phyloP scores from a whole-genome alignment of 2,113 vertebrate genomes.

The Psammodynastes pulverulentus region DNA sequence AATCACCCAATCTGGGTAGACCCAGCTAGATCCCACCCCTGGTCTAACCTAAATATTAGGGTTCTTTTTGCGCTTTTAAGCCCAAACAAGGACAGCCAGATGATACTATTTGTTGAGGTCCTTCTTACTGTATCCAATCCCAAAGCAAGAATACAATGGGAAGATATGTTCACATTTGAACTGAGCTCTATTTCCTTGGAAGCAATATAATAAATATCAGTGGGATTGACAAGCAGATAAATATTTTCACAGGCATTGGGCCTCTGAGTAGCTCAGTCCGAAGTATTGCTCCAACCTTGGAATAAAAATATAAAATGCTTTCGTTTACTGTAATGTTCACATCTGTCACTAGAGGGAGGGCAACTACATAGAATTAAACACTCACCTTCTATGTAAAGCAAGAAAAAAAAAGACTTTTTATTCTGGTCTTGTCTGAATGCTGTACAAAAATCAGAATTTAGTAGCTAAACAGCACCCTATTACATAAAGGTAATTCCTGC shows the following conservation, averaged over 20 bases:
- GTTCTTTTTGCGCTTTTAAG: neutral
- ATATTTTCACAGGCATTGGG: neutral
- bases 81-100: neutral
- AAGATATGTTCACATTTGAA: neutral
- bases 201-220: neutral
- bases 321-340: slow-evolving; percentile 51
- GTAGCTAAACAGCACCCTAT: neutral
- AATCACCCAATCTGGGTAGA: no score
- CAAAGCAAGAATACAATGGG: neutral
- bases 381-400: neutral
- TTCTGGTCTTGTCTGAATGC: neutral
- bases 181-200: neutral
- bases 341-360: slow-evolving; percentile 74
- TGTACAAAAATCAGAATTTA: neutral
- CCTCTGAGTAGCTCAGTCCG: neutral
- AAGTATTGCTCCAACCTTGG: neutral
- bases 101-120: neutral
- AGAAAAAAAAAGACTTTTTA: neutral
- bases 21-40: no score
- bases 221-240: neutral
- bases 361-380: slow-evolving; percentile 66
- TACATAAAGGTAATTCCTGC: neutral
- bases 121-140: neutral
- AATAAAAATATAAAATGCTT: neutral
- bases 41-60: neutral